These are phyloP conservation scores for Prosopocoilus inquinatus DNA, from an alignment of 2,888 invertebrate species.

Conservation along the genomic window DNA sequence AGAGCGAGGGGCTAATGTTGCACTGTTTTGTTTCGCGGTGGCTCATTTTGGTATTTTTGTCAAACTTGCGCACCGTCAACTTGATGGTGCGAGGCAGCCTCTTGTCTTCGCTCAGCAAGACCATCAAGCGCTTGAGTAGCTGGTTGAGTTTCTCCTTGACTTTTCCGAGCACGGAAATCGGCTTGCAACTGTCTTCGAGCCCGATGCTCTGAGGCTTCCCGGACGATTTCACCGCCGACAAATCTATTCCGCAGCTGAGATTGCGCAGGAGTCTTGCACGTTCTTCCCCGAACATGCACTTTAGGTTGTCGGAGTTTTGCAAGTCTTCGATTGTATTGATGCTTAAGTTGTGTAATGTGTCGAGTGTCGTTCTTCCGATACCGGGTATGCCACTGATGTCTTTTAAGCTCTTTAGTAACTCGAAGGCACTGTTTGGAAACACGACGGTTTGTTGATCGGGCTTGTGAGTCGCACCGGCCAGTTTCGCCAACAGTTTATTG, in stretches of 20 bases:
- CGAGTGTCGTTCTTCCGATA: conserved; percentile 70
- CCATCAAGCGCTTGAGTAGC: conserved; percentile 66
- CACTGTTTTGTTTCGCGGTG: conserved; percentile 76
- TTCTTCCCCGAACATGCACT: conserved; percentile 61
- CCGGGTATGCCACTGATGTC: conserved; percentile 69
- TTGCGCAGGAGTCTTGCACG: conserved; percentile 68
- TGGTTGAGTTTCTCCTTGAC: conserved; percentile 70
- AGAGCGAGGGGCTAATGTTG: conserved; percentile 67
- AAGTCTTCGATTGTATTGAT: conserved; percentile 68
- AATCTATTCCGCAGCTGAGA: conserved; percentile 74
- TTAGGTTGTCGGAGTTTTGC: conserved; percentile 60
- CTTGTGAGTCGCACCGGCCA: conserved; percentile 70
- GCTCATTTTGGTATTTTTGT: conserved; percentile 64
- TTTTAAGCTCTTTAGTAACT: conserved; percentile 64
- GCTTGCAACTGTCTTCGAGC: conserved; percentile 75
- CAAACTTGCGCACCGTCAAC: conserved; percentile 72
- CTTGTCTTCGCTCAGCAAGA: conserved; percentile 74
- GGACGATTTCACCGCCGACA: conserved; percentile 67
- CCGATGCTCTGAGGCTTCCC: conserved; percentile 79
- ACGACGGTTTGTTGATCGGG: conserved; percentile 82
- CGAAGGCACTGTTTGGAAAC: conserved; percentile 65
- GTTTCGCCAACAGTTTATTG: conserved; percentile 80
- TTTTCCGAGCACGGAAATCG: conserved; percentile 69
- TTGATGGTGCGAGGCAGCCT: conserved; percentile 73
- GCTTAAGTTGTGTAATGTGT: conserved; percentile 63